Conservation (phyloP, 2,797 vertebrate species). For the Aselliscus stoliczkanus region DNA sequence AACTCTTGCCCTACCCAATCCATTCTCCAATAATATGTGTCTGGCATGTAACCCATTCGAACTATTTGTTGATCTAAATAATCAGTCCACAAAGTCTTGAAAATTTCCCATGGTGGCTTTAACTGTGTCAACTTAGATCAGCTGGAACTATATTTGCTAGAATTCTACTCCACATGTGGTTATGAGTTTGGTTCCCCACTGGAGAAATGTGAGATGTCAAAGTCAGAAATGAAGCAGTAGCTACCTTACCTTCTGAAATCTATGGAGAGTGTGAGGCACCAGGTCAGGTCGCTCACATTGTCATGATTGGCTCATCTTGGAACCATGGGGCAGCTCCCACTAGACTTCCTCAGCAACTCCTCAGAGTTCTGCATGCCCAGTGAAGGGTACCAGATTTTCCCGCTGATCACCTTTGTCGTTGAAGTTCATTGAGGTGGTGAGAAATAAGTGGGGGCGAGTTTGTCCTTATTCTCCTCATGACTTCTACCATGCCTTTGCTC, state of each 20-base stretch:
- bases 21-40: background rate
- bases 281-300: background rate
- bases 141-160: background rate
- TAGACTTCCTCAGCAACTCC: background rate
- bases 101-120: background rate
- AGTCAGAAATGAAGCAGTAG: background rate
- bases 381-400: background rate
- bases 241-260: background rate
- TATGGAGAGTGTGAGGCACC: background rate
- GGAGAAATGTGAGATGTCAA: background rate
- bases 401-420: background rate
- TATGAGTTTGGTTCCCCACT: background rate
- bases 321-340: fast-evolving
- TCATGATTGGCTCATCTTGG: background rate
- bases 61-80: background rate
- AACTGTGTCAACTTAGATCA: background rate
- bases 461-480: background rate
- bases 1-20: background rate
- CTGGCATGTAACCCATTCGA: background rate
- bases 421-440: background rate
- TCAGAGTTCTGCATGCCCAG: background rate
- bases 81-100: background rate
- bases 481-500: background rate
- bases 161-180: background rate
- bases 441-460: background rate